phyloP scores from a whole-genome alignment of 2,888 invertebrate species.

The Syrista parreyssii region DNA sequence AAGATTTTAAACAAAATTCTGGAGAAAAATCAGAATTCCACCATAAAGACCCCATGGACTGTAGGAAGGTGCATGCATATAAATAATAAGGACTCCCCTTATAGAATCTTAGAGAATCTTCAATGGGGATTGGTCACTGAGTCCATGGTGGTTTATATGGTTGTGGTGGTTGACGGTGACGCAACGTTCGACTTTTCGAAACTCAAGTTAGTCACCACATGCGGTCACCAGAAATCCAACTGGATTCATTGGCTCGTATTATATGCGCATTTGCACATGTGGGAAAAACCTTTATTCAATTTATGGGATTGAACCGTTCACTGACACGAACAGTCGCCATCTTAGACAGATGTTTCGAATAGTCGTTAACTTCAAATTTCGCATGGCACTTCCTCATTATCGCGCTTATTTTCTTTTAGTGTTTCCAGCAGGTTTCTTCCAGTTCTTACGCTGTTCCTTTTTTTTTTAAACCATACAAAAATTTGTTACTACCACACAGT shows the following conservation, averaged over 20 bases:
- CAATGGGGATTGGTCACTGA: background rate
- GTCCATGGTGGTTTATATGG: background rate
- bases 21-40: conserved; percentile 55
- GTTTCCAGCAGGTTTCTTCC: background rate
- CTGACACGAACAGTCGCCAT: conserved; percentile 26
- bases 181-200: background rate
- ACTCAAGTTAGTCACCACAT: conserved; percentile 39
- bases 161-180: background rate
- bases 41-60: conserved; percentile 24
- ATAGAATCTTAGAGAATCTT: background rate
- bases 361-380: conserved; percentile 31
- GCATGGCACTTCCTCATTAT: conserved; percentile 31
- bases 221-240: conserved; percentile 39
- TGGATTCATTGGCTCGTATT: conserved; percentile 46
- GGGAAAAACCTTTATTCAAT: conserved; percentile 41
- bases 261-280: conserved; percentile 51
- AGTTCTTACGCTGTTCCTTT: background rate
- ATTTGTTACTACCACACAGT: background rate
- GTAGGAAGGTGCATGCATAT: conserved; percentile 24
- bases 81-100: conserved; percentile 32
- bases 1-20: conserved; percentile 63
- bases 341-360: conserved; percentile 36
- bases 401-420: background rate
- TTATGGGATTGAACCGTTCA: conserved; percentile 10
- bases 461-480: too few relatives aligned